Percentiles rank a stretch among this genome's conserved stretches.
Evolutionary conservation across 2,888 invertebrate species (phyloP).

Genomic region (Pseudococcus viburni): DNA sequence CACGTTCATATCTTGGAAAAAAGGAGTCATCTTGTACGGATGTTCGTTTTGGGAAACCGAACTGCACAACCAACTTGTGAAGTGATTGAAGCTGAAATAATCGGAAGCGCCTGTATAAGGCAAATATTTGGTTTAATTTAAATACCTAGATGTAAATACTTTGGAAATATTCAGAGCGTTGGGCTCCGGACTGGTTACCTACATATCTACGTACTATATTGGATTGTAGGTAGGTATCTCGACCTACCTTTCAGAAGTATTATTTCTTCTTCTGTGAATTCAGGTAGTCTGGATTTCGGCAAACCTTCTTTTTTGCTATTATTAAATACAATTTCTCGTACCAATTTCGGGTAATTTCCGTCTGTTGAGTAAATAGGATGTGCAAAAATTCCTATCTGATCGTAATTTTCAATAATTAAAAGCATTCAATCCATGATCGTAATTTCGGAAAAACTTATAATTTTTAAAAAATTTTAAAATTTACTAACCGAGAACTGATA

Average conservation of each 20-base stretch:
- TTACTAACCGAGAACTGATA: conserved; percentile 26
- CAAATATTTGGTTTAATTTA: too few relatives aligned
- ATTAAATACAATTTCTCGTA: conserved; percentile 72
- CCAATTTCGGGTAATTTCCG: conserved; percentile 74
- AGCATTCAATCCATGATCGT: too few relatives aligned
- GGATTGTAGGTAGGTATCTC: neutral
- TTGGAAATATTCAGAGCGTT: too few relatives aligned
- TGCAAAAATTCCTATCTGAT: conserved; percentile 68
- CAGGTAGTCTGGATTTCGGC: conserved; percentile 72
- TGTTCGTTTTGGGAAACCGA: neutral
- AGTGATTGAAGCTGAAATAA: conserved; percentile 84
- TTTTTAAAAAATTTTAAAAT: neutral
- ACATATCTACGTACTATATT: too few relatives aligned
- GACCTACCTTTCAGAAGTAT: conserved; percentile 72
- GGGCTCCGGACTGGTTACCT: too few relatives aligned
- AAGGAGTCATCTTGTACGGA: neutral
- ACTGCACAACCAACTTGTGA: conserved; percentile 75
- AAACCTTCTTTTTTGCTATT: conserved; percentile 73
- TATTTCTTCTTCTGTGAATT: conserved; percentile 75
- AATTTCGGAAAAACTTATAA: too few relatives aligned
- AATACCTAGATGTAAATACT: too few relatives aligned
- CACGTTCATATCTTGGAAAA: too few relatives aligned
- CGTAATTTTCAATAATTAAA: neutral
- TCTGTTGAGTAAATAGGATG: conserved; percentile 68
- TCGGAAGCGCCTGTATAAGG: conserved; percentile 75